Base-by-base conservation (phyloP, 2,113 vertebrate species). In the Lampris incognitus region DNA sequence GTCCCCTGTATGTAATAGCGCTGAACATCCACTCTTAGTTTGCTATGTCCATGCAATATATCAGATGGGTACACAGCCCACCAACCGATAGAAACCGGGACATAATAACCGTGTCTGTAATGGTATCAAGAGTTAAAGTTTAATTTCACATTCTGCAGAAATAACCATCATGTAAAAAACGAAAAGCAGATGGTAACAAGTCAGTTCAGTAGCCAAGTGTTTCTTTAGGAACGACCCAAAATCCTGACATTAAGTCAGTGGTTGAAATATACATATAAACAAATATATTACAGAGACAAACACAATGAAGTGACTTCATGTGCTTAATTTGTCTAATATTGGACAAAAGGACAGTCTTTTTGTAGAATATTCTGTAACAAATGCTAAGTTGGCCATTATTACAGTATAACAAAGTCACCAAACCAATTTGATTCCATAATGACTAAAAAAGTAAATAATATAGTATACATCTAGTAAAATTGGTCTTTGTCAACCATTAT, bases 121-220 rank as follows among this genome's bases (percentile, higher is more conserved):
- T 24, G 37, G 4, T 57, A 3, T 57, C 38, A 59, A 9, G 38
- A 39, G 37, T 39, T n/a, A 85, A 50, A 66, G 40, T 3, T 2
- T 9, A 9, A 59, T 1, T 88, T 89, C 86, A 91, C 85, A 88
- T 85, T 84, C 61, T 88, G 51, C 68, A 76, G 81, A 63, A 42
- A 64, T 75, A 6, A 48, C 5, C 6, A 46, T 69, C 39, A 70
- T 50, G n/a, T 59, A 79, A 75, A 80, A 74, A 82, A 24, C 24
- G 4, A 46, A 46, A 36, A 67, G 4, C 6, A 59, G 9, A 59
- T 9, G 39, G 9, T 38, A 39, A 59, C 57, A 59, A 39, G 11
- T 11, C 57, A 73, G 66, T 69, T 48, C 9, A 13, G 7, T 9
- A 49, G 3, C 49, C 54, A 6, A 67, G 41, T 41, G n/a, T 67